Conservation (phyloP, 2,797 vertebrate species). For the Sebastes wilsoni region DNA sequence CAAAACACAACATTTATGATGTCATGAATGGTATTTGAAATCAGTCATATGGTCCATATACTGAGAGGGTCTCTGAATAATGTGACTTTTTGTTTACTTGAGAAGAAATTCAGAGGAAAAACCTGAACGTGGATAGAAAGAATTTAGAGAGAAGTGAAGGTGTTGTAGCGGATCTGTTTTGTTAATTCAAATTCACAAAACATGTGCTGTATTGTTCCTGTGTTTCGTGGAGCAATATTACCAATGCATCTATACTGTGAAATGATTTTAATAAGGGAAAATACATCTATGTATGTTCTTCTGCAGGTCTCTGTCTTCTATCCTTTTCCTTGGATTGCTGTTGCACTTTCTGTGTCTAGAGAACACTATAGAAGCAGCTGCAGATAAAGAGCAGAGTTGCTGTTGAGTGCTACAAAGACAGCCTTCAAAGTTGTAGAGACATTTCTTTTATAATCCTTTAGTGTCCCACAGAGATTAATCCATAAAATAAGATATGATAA, state of each 20-base stretch:
- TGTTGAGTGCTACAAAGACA: neutral
- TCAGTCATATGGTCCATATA: rapidly evolving
- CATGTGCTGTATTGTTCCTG: neutral
- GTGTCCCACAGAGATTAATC: neutral
- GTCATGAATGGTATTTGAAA: neutral
- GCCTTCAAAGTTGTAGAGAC: neutral
- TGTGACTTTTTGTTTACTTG: neutral
- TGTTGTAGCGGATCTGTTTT: neutral
- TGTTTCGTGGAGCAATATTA: neutral
- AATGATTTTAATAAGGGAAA: neutral
- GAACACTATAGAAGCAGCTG: neutral
- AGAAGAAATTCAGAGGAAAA: neutral
- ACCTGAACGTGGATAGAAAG: too few relatives aligned
- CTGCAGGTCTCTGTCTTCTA: neutral
- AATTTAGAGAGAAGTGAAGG: neutral
- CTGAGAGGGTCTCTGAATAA: neutral
- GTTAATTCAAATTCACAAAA: neutral
- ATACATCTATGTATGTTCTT: neutral
- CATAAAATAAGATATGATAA: too few relatives aligned
- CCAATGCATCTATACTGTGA: neutral
- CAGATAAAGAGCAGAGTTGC: neutral
- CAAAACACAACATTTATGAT: neutral
- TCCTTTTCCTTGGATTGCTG: neutral
- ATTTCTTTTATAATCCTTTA: neutral
- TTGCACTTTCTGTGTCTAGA: neutral